Conservation (phyloP, 1,140 invertebrate species). For the Holcopasites calliopsidis region DNA sequence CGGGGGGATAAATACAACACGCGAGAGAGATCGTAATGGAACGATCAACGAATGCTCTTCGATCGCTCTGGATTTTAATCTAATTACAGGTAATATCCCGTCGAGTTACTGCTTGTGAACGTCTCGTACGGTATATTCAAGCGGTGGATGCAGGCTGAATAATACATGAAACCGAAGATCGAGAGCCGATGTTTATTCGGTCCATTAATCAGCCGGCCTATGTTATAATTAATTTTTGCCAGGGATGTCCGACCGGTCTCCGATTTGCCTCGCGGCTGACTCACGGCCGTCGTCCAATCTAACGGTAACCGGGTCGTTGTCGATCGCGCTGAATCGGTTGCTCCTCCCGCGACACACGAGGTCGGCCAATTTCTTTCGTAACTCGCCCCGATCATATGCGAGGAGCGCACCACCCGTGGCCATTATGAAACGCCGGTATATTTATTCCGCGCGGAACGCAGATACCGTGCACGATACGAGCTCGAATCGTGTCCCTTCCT, state of each 20-base stretch:
- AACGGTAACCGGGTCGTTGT: conserved; percentile 31
- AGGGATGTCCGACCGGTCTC: neutral
- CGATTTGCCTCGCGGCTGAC: conserved; percentile 10
- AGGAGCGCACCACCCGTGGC: conserved; percentile 56
- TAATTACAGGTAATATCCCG: conserved; percentile 5
- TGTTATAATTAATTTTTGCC: conserved; percentile 43
- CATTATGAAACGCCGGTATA: conserved; percentile 66
- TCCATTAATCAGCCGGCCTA: conserved; percentile 25
- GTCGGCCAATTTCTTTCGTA: conserved; percentile 65
- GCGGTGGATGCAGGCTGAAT: conserved; percentile 1
- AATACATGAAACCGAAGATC: conserved; percentile 5
- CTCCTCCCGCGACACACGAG: conserved; percentile 46
- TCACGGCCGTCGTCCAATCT: conserved; percentile 28
- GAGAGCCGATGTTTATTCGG: conserved; percentile 28
- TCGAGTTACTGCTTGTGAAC: neutral
- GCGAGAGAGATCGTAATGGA: too few relatives aligned
- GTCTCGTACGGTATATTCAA: conserved; percentile 7
- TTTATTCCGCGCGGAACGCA: conserved; percentile 49
- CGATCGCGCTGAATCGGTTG: conserved; percentile 52
- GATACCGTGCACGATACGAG: neutral
- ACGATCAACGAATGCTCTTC: neutral
- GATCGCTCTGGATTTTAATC: neutral
- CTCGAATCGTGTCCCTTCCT: conserved; percentile 4
- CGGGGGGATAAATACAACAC: too few relatives aligned
- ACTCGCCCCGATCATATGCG: conserved; percentile 59